Percentiles rank a stretch among this genome's conserved stretches.
Evolutionary conservation across 2,797 vertebrate genomes (phyloP).

Genomic region (Schizothorax lantsangensis): DNA sequence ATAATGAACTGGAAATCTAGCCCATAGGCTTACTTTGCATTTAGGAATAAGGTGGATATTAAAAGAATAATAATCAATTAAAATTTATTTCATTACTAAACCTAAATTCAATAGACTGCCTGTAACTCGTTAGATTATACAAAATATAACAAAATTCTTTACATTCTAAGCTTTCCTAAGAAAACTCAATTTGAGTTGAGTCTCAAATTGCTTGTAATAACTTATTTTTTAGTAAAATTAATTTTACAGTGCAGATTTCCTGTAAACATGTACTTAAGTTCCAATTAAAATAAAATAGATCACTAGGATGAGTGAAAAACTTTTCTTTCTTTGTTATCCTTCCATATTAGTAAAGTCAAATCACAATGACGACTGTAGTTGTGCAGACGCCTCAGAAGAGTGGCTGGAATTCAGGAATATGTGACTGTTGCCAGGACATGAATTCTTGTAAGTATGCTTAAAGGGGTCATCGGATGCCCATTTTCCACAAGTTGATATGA

Average conservation of each 20-base stretch:
- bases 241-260: not conserved
- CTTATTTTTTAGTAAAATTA: too few species aligned
- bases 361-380: conserved; percentile 10
- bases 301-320: not conserved
- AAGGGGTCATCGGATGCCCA: too few species aligned
- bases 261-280: too few species aligned
- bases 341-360: not conserved
- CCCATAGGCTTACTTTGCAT: too few species aligned
- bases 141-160: not conserved
- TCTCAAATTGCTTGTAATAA: too few species aligned
- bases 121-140: not conserved
- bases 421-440: conserved; percentile 52
- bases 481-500: too few species aligned
- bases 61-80: not conserved
- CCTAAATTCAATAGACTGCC: not conserved
- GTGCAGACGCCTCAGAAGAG: conserved; percentile 1
- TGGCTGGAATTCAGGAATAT: conserved; percentile 53
- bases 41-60: too few species aligned
- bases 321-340: not conserved
- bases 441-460: conserved; percentile 42
- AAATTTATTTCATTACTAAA: not conserved
- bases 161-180: not conserved
- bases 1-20: too few species aligned
- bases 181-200: not conserved
- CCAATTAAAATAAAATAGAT: not conserved